Base-by-base conservation (phyloP, 2,888 invertebrate species). In the Alsophila aescularia region DNA sequence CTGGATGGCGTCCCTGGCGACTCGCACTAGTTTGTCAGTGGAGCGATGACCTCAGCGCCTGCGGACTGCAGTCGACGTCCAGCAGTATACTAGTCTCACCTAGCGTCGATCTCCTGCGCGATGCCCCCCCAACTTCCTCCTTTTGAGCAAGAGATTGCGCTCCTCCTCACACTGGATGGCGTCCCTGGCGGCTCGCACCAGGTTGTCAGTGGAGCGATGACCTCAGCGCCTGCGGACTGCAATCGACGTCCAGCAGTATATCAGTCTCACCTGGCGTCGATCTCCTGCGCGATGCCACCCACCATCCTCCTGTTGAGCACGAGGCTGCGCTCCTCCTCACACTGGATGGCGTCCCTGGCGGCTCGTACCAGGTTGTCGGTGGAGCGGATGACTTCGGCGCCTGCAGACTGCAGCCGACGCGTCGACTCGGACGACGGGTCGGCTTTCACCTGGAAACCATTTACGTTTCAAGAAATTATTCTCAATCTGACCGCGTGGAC, bases 121-220 rank as follows among this genome's bases (percentile, higher is more conserved):
- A 99, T 98, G 15, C 98, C 98, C 40, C n/a, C 98, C 98, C 14
- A 99, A 99, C 97, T 98, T 98, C 44, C 97, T 93, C 21, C 96
- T 93, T 85, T 98, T 98, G 56, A 99, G 94, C 64, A 98, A 95
- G 6, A 99, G 92, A 42, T 96, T 97, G 37, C 98, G 93, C 73
- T 98, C 99, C 77, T 98, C 98, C 73, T 98, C 97, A 43, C 96
- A 95, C 61, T 96, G 96, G 56, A 98, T 96, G 18, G 98, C 98
- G 78, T 97, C 96, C 63, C 98, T 95, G 0, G 99, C 99, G 0
- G 99, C 98, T 18, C 96, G 93, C 14, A 99, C 99, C 72, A 99
- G 91, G 90, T 98, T 98, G 85, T 99, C 99, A 0, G 99, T 99
- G 2, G 99, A 99, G 60, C 97, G 93, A 99, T 99, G 1, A 99